Conservation (phyloP, 2,113 vertebrate species). For the Cephalopholis sonnerati region DNA sequence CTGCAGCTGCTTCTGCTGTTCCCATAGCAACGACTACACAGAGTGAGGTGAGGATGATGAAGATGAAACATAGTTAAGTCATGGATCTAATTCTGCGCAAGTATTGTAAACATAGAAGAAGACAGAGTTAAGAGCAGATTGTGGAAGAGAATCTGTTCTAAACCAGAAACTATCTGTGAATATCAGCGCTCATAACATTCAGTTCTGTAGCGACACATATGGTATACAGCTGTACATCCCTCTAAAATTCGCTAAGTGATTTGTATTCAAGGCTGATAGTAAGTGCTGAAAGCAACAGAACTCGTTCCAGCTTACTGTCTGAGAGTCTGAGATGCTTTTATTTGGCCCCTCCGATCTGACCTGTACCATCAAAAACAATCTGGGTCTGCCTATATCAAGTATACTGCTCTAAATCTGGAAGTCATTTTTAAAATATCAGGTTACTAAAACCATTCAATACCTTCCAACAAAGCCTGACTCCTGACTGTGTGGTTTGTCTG, state of each 20-base stretch:
- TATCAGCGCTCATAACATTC: neutral
- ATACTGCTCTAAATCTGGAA: neutral
- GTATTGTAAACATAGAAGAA: neutral
- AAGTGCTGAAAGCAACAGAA: slow-evolving; percentile 4
- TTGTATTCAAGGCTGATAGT: slow-evolving; percentile 12
- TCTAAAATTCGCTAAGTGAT: neutral
- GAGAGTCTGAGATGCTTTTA: neutral
- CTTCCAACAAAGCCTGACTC: neutral
- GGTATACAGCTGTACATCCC: slow-evolving; percentile 5
- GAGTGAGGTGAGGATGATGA: neutral
- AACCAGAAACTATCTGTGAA: neutral
- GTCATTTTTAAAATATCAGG: neutral
- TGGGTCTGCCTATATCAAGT: neutral
- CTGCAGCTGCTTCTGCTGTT: slow-evolving; percentile 90
- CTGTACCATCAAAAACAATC: neutral
- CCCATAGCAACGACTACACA: slow-evolving; percentile 90
- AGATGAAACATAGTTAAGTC: neutral
- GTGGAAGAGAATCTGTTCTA: neutral
- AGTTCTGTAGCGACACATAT: neutral
- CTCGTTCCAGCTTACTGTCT: neutral
- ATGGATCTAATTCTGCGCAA: neutral
- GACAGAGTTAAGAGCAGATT: neutral
- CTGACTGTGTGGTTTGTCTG: slow-evolving; percentile 8
- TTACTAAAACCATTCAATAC: neutral
- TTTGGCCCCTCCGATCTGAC: neutral